Conservation (phyloP, 2,888 invertebrate genomes). For the Pemphredon lugubris region DNA sequence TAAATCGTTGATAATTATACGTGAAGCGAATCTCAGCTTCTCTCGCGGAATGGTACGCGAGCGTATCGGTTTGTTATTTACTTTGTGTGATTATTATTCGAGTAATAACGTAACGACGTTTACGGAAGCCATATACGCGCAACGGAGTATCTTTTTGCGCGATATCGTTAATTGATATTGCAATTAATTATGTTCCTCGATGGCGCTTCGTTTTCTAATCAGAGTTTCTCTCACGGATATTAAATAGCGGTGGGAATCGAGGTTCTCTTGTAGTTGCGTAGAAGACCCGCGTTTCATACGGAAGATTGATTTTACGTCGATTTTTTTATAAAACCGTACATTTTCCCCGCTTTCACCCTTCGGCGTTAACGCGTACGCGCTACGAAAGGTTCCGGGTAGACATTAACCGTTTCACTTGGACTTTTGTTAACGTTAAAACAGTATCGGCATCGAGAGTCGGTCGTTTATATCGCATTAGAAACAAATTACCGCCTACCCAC, state of each 20-base stretch:
- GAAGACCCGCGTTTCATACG: neutral
- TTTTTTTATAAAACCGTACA: constrained; percentile 30
- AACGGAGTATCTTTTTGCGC: too few species aligned
- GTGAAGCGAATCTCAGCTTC: neutral
- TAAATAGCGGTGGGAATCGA: too few species aligned
- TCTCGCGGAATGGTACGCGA: neutral
- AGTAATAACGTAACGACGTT: neutral
- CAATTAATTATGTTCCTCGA: too few species aligned
- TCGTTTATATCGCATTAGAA: neutral
- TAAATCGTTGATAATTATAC: neutral
- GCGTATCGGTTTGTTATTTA: neutral
- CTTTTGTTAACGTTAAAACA: neutral
- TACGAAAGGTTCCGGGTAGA: constrained; percentile 28
- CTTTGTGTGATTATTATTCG: neutral
- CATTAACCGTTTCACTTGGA: neutral
- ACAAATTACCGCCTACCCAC: neutral
- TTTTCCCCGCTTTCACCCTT: neutral
- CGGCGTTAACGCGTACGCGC: constrained; percentile 4
- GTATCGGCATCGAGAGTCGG: neutral
- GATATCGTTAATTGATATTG: too few species aligned
- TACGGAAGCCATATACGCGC: neutral
- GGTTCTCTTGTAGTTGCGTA: too few species aligned
- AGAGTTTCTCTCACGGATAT: too few species aligned
- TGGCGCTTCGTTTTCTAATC: too few species aligned
- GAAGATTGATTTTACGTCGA: constrained; percentile 38